These are phyloP conservation scores for Drosophila lowei DNA, from an alignment of 1,140 invertebrate genomes.

Conservation along the genomic window DNA sequence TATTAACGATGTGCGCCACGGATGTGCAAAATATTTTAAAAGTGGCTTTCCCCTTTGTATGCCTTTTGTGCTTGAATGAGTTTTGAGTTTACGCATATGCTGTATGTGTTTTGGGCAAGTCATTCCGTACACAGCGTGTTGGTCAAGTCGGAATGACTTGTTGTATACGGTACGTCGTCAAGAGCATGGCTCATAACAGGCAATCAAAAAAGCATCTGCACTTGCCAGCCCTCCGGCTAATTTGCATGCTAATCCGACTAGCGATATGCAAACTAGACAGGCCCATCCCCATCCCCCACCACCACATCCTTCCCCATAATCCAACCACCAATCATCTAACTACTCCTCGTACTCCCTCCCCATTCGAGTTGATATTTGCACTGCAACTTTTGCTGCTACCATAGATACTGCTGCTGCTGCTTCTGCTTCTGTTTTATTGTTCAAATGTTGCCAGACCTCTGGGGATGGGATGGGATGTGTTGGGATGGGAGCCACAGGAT, in stretches of 20 bases:
- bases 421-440: constrained; percentile 61
- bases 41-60: too few relatives aligned
- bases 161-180: constrained; percentile 34
- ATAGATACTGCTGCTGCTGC: constrained; percentile 23
- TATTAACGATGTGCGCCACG: constrained; percentile 72
- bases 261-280: constrained; percentile 23
- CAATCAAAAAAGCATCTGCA: constrained; percentile 78
- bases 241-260: constrained; percentile 65
- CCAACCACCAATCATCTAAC: too few relatives aligned
- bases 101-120: neutral
- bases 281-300: constrained; percentile 1
- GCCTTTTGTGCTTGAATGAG: constrained; percentile 4
- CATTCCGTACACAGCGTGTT: neutral
- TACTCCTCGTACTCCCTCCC: too few relatives aligned
- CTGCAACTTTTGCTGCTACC: constrained; percentile 27
- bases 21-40: constrained; percentile 2
- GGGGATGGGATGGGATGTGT: neutral
- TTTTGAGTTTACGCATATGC: neutral
- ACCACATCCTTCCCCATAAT: constrained; percentile 4
- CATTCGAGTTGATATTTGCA: neutral
- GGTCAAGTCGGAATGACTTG: constrained; percentile 25
- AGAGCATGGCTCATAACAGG: constrained; percentile 38
- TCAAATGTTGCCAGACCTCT: constrained; percentile 48
- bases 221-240: constrained; percentile 49
- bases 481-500: neutral